Conservation (phyloP, 2,888 invertebrate species). For the Hydrotaea cyrtoneurina region DNA sequence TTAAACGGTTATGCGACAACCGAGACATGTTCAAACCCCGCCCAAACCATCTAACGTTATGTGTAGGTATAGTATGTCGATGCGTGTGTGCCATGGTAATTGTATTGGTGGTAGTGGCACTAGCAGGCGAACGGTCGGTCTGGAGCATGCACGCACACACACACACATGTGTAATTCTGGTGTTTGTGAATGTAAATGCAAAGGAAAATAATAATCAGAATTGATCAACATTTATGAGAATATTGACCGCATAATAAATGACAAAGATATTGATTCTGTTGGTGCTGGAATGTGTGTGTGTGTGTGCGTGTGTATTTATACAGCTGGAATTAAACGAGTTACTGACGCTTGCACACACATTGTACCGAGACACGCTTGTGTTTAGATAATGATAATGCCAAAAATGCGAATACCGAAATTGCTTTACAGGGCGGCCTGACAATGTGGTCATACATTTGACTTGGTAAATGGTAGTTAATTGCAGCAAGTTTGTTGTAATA, state of each 20-base stretch:
- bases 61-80: neutral
- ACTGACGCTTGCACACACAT: neutral
- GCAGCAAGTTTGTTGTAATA: too few species aligned
- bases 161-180: neutral
- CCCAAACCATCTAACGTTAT: neutral
- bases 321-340: constrained; percentile 13
- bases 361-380: neutral
- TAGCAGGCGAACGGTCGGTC: neutral
- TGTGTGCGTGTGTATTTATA: neutral
- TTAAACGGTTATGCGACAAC: constrained; percentile 65
- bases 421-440: neutral
- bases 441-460: neutral
- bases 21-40: constrained; percentile 42
- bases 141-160: neutral
- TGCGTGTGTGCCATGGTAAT: neutral
- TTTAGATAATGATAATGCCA: constrained; percentile 18
- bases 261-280: constrained; percentile 26
- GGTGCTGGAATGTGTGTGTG: neutral
- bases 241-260: constrained; percentile 51
- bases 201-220: constrained; percentile 45
- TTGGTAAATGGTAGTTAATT: too few species aligned
- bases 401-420: neutral
- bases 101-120: neutral
- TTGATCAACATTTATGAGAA: constrained; percentile 53
- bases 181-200: constrained; percentile 27